phyloP scores from a whole-genome alignment of 2,888 invertebrate species.

The Stegana nigrithorax region DNA sequence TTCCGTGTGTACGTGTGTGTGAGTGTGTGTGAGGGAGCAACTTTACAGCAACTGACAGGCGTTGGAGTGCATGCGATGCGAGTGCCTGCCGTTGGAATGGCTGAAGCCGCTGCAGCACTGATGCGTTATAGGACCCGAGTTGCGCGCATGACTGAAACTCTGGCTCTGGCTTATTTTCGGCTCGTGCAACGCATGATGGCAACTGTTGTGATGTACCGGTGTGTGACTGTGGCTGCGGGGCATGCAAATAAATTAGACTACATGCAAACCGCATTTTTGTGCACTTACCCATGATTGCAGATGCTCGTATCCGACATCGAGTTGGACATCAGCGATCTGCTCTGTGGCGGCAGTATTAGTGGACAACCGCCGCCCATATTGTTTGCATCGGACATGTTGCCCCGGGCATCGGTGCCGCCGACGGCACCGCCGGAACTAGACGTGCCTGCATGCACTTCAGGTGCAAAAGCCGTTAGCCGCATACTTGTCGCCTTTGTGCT shows the following conservation, averaged over 20 bases:
- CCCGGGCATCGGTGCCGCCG: conserved; percentile 20
- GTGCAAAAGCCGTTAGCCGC: conserved; percentile 47
- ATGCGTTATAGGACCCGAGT: conserved; percentile 58
- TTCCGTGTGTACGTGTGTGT: background rate
- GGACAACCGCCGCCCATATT: conserved; percentile 52
- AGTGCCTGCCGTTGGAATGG: conserved; percentile 61
- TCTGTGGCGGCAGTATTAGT: conserved; percentile 48
- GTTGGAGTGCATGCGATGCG: conserved; percentile 66
- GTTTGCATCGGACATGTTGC: background rate
- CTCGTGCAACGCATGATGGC: conserved; percentile 51
- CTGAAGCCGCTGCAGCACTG: conserved; percentile 66
- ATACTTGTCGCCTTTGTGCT: conserved; percentile 57
- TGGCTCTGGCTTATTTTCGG: conserved; percentile 65
- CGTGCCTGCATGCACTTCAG: no score
- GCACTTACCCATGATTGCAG: conserved; percentile 63
- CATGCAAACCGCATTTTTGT: background rate
- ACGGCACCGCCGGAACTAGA: conserved; percentile 37
- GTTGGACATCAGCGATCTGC: conserved; percentile 51
- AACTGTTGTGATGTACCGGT: conserved; percentile 40
- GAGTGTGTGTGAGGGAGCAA: background rate
- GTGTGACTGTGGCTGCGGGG: conserved; percentile 43
- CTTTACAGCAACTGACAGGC: conserved; percentile 64
- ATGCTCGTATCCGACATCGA: conserved; percentile 66
- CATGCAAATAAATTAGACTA: no score
- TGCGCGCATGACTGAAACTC: conserved; percentile 63